phyloP scores from a whole-genome alignment of 1,140 invertebrate species.

The Drosophila guanche region DNA sequence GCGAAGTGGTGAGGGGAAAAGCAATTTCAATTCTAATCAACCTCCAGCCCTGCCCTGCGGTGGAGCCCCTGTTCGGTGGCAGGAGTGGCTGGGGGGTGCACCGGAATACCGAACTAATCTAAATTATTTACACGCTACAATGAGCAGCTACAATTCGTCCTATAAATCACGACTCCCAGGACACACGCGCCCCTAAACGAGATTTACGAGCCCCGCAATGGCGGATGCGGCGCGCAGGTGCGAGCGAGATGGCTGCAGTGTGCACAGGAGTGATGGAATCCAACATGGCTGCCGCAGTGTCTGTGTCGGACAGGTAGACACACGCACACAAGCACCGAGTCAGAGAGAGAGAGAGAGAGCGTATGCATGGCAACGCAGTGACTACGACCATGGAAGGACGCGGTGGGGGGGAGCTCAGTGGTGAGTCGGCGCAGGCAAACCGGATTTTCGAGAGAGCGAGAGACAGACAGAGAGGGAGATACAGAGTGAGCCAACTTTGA shows the following conservation, averaged over 20 bases:
- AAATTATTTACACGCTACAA: constrained; percentile 82
- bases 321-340: constrained; percentile 25
- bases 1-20: constrained; percentile 21
- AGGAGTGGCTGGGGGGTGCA: constrained; percentile 9
- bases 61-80: not conserved
- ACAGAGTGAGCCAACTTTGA: constrained; percentile 38
- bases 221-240: constrained; percentile 34
- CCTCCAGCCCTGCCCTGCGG: constrained; percentile 6
- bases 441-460: constrained; percentile 45
- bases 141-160: constrained; percentile 78
- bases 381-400: too few relatives aligned
- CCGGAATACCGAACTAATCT: constrained; percentile 74
- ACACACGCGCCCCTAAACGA: constrained; percentile 80
- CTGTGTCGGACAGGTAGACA: constrained; percentile 74
- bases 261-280: constrained; percentile 74
- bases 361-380: constrained; percentile 63
- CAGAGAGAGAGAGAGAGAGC: constrained; percentile 19
- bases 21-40: constrained; percentile 68
- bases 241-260: constrained; percentile 61
- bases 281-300: constrained; percentile 74
- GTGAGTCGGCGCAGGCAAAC: constrained; percentile 76
- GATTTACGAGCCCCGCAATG: constrained; percentile 70
- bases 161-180: constrained; percentile 82
- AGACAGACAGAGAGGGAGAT: constrained; percentile 19
- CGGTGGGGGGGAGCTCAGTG: constrained; percentile 28